These are phyloP conservation scores for Chondrilla cf. caribensis DNA, from an alignment of 37 sponge, comb jelly and placozoan genomes.

Conservation along the genomic window DNA sequence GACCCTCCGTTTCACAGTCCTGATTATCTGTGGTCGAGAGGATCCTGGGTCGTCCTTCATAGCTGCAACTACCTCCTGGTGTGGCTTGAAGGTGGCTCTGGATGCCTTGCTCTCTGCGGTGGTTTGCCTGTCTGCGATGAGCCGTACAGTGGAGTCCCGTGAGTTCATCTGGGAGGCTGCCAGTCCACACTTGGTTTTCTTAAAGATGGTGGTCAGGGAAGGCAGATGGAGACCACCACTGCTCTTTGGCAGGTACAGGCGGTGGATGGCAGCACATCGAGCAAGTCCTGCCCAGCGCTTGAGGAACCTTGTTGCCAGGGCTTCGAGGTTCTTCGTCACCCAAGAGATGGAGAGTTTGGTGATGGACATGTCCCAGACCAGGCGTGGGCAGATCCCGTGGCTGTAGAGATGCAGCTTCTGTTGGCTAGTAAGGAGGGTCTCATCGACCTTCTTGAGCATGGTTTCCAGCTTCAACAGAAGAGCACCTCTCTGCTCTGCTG, in stretches of 20 bases:
- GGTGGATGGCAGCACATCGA: background rate
- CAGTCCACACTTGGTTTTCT: background rate
- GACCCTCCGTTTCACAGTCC: background rate
- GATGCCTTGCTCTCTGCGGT: background rate
- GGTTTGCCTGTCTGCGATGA: background rate
- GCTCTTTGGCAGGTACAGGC: constrained; percentile 17
- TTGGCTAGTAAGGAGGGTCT: constrained; percentile 5
- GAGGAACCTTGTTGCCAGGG: constrained; percentile 26
- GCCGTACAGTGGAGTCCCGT: constrained; percentile 5
- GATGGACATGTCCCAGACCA: constrained; percentile 27
- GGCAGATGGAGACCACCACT: constrained; percentile 32
- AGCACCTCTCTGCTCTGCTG: background rate
- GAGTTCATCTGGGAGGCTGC: constrained; percentile 9
- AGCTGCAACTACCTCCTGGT: constrained; percentile 1
- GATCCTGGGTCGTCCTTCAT: constrained; percentile 20
- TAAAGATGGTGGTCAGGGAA: background rate
- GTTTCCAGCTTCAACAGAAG: background rate
- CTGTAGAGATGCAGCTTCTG: constrained; percentile 34
- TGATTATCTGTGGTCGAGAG: background rate
- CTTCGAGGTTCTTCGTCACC: constrained; percentile 3
- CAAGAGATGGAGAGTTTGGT: constrained; percentile 15
- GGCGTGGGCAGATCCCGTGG: constrained; percentile 26
- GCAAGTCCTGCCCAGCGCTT: constrained; percentile 36
- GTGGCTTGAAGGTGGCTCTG: background rate
- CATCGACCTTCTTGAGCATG: constrained; percentile 20